These are phyloP conservation scores for Phasianus colchicus DNA, from an alignment of 2,113 vertebrate genomes.

Conservation along the genomic window DNA sequence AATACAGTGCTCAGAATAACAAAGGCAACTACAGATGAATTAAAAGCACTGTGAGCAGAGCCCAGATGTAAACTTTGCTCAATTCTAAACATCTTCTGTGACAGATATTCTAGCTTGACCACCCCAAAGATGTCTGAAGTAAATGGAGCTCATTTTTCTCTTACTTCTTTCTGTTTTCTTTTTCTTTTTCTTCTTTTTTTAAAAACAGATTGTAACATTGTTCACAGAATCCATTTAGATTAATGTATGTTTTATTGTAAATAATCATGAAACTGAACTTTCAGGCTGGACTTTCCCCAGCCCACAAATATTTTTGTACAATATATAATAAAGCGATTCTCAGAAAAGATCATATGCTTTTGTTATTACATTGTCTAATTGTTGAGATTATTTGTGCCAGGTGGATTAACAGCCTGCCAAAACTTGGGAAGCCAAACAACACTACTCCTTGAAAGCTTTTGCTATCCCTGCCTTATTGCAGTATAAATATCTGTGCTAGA, in stretches of 20 bases:
- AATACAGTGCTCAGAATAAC: not conserved
- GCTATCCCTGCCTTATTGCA: not conserved
- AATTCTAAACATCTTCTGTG: conserved; percentile 43
- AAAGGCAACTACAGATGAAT: not conserved
- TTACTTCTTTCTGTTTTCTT: not conserved
- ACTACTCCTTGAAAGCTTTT: not conserved
- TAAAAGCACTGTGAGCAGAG: conserved; percentile 19
- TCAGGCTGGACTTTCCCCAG: not conserved
- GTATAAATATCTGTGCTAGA: conserved; percentile 1
- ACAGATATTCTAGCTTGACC: conserved; percentile 57
- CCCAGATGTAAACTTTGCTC: conserved; percentile 37
- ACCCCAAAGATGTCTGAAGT: conserved; percentile 45
- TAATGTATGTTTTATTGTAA: conserved; percentile 38
- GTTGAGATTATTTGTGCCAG: conserved; percentile 38
- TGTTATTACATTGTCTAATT: not conserved
- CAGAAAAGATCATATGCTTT: conserved; percentile 29
- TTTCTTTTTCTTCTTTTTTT: not conserved
- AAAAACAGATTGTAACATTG: conserved; percentile 52
- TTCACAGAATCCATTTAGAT: conserved; percentile 25
- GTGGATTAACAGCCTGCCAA: conserved; percentile 49
- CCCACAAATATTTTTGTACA: conserved; percentile 27
- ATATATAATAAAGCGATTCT: conserved; percentile 30
- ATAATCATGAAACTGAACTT: conserved; percentile 46
- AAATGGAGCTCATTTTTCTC: conserved; percentile 61
- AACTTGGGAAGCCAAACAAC: not conserved